Base-by-base conservation (phyloP, 2,888 invertebrate genomes). In the Hypolimnas misippus region DNA sequence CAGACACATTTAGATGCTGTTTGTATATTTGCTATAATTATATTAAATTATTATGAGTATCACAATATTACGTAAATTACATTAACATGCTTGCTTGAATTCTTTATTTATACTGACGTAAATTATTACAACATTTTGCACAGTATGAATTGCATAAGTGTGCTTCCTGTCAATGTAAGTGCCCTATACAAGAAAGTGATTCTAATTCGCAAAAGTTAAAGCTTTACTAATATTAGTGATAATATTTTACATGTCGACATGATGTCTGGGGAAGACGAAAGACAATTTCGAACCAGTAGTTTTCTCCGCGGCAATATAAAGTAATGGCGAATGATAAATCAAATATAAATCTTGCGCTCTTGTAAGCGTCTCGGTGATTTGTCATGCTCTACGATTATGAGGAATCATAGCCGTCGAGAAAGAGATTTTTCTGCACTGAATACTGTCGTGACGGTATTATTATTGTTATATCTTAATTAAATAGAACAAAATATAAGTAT, bases 251-350 rank as follows among this genome's bases (percentile, higher is more conserved):
- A 65, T 60, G 63, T 53, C 63, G 63, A 31, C 67, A 55, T 40
- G 57, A 49, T 62, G 67, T 65, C 65, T 67, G n/a, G n/a, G 59
- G 25, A 55, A 46, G 62, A 57, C 46, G 57, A 62, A 57, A 65
- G 62, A 12, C 62, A 62, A 63, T 69, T 62, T 21, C 55, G 53
- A 50, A 17, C 51, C 50, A 52, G 57, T 52, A 51, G 49, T 62
- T 57, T 38, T 59, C n/a, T n/a, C n/a, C 29, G 52, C n/a, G 58
- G 57, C 58, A 49, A 63, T 63, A 57, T 57, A 54, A 65, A 52
- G 49, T 60, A 60, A 64, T 63, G 60, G 57, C 53, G 42, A 58
- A 58, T 63, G 60, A 65, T 67, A 67, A 61, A 65, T 67, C 65
- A 63, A 61, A 61, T 63, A 66, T 63, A 46, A 58, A 66, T 38